Evolutionary conservation across 2,888 invertebrate species (phyloP), one percentile per base, ranked within the genome.

Genomic region (Heliconius ismenius): DNA sequence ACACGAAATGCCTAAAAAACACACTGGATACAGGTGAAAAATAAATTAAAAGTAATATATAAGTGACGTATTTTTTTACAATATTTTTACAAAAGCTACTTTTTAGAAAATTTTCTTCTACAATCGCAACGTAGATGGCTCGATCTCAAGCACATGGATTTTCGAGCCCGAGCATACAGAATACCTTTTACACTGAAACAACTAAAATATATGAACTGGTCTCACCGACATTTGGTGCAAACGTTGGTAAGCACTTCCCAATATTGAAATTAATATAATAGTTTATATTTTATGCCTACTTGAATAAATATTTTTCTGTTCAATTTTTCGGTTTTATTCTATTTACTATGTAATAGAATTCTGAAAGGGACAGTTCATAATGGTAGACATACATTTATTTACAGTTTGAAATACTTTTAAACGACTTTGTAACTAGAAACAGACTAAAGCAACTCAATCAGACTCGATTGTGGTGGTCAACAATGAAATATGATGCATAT

Each of bases 41-140:
- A 49, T 7, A 21, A 39, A 39, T 39, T 32, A 32, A 32, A 10
- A 11, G 39, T 39, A 39, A 11, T 39, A 18, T 18, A 7, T 49
- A 49, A 49, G 18, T 21, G 4, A 43, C 1, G 21, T 21, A 7
- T 10, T 43, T 43, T 43, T 6, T 4, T 43, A 18, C 43, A 43
- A 43, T 43, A 18, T 21, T 49, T 49, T 49, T 18, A 21, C 2
- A 49, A 18, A 18, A 49, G 15, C 43, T 43, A 43, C 21, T 1
- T 76, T 95, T 49, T 90, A 98, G 98, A 97, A 95, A 96, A 97
- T 86, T 96, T 97, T 39, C 87, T 97, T 72, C 96, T 98, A 85
- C 96, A 97, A 89, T 96, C 98, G n/a, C 91, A 97, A 79, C 97
- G 98, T 83, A 97, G 98, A 72, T 95, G 97, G 90, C 82, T 90